Evolutionary conservation across 2,888 invertebrate species (phyloP).

Genomic region (Patella pellucida): DNA sequence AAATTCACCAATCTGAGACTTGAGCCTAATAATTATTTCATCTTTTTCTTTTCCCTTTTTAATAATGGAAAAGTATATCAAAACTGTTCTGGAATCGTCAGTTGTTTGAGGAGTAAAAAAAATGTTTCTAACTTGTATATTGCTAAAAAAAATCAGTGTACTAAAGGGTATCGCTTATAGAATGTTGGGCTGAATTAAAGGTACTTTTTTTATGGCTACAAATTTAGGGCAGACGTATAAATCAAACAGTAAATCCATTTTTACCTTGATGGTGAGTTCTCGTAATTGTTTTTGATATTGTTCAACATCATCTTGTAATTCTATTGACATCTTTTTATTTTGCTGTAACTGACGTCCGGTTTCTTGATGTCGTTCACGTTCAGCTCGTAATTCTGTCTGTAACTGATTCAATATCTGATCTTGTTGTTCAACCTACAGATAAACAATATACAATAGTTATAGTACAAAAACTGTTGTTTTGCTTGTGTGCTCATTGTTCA

Average conservation of each 20-base stretch:
- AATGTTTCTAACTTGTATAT: too few species aligned
- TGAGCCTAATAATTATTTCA: slow-evolving; percentile 46
- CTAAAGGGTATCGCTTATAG: too few species aligned
- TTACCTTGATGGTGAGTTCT: slow-evolving; percentile 61
- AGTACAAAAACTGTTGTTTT: neutral
- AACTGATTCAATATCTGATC: slow-evolving; percentile 65
- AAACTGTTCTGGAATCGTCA: too few species aligned
- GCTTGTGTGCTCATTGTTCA: too few species aligned
- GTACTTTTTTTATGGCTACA: too few species aligned
- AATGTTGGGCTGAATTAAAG: too few species aligned
- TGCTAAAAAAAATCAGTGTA: too few species aligned
- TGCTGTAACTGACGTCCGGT: slow-evolving; percentile 55
- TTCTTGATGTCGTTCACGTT: slow-evolving; percentile 65
- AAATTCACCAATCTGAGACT: slow-evolving; percentile 59
- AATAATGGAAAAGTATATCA: too few species aligned
- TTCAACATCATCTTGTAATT: slow-evolving; percentile 65
- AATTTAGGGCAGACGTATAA: too few species aligned
- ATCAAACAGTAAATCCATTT: neutral
- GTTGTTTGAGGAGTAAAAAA: too few species aligned
- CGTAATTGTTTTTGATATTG: slow-evolving; percentile 58
- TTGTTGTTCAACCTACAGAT: slow-evolving; percentile 65
- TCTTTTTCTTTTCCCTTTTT: slow-evolving; percentile 57
- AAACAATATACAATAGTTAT: neutral
- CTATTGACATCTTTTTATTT: slow-evolving; percentile 54
- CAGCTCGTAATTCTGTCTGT: slow-evolving; percentile 65